These are phyloP conservation scores for Prosopocoilus inquinatus DNA, from an alignment of 2,888 invertebrate species.

Conservation along the genomic window DNA sequence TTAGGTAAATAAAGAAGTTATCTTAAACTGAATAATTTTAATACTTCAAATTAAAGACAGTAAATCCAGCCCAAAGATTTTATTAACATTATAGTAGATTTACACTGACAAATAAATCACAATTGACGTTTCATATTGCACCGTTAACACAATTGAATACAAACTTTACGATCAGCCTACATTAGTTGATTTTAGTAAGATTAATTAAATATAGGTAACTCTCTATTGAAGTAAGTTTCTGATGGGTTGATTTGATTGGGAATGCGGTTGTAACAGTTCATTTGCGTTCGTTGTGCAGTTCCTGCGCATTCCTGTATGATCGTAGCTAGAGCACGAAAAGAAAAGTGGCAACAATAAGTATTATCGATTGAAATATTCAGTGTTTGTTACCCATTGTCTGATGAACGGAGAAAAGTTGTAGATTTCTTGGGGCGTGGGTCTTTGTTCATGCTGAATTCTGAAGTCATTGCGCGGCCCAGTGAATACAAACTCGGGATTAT, in stretches of 20 bases:
- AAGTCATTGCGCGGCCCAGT: constrained; percentile 36
- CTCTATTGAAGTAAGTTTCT: constrained; percentile 9
- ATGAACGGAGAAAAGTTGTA: constrained; percentile 46
- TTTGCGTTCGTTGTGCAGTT: constrained; percentile 32
- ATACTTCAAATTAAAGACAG: not conserved
- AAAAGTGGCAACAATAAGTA: not conserved
- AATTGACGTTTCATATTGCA: constrained; percentile 33
- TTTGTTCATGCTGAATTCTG: constrained; percentile 18
- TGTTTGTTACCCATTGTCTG: constrained; percentile 48
- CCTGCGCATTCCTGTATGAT: constrained; percentile 40
- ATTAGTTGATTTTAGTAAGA: constrained; percentile 21
- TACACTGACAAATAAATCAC: constrained; percentile 31
- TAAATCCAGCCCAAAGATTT: constrained; percentile 30
- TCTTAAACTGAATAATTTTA: no score
- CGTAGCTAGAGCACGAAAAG: constrained; percentile 38
- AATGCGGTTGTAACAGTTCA: constrained; percentile 16
- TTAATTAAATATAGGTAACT: not conserved
- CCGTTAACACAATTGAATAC: constrained; percentile 21
- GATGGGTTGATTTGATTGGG: no score
- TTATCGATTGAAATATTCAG: not conserved
- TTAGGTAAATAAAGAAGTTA: no score
- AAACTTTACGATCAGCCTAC: constrained; percentile 31
- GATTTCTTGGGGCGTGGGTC: constrained; percentile 32
- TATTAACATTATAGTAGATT: constrained; percentile 19
- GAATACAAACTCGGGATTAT: constrained; percentile 35